Evolutionary conservation across 2,888 invertebrate genomes (phyloP).

Genomic region (Amblyjoppa proteus): DNA sequence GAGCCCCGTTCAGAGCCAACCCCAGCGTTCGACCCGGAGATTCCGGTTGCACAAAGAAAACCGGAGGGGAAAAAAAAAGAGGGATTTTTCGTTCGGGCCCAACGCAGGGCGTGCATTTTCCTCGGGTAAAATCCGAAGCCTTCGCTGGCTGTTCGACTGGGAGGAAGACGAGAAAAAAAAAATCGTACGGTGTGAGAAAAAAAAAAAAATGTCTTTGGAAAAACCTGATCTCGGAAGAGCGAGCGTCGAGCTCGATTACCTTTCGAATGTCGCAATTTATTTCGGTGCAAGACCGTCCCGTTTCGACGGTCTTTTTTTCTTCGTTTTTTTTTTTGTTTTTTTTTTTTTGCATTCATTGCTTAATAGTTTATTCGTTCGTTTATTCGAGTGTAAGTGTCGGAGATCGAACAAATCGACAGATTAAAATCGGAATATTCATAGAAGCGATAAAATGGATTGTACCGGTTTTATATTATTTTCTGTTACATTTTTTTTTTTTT

Average conservation of each 20-base stretch:
- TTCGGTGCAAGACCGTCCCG: background rate
- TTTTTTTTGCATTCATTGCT: background rate
- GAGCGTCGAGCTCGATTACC: background rate
- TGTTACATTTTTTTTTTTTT: background rate
- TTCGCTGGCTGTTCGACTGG: background rate
- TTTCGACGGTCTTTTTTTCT: background rate
- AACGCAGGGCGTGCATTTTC: constrained; percentile 53
- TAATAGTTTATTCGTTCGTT: background rate
- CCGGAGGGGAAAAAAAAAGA: background rate
- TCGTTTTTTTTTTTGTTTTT: background rate
- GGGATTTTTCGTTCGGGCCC: background rate
- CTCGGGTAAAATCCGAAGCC: constrained; percentile 8
- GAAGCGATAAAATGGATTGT: background rate
- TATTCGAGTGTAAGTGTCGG: background rate
- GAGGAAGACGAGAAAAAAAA: background rate
- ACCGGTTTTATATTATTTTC: background rate
- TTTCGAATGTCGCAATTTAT: constrained; percentile 3
- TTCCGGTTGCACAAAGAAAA: constrained; percentile 19
- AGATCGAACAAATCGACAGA: background rate
- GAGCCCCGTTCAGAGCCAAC: background rate
- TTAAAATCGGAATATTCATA: background rate
- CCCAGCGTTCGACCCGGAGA: constrained; percentile 2
- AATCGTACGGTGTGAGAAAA: background rate
- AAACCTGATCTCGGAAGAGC: background rate
- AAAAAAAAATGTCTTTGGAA: background rate